Conservation (phyloP, 2,113 vertebrate genomes). For the Morone chrysops region DNA sequence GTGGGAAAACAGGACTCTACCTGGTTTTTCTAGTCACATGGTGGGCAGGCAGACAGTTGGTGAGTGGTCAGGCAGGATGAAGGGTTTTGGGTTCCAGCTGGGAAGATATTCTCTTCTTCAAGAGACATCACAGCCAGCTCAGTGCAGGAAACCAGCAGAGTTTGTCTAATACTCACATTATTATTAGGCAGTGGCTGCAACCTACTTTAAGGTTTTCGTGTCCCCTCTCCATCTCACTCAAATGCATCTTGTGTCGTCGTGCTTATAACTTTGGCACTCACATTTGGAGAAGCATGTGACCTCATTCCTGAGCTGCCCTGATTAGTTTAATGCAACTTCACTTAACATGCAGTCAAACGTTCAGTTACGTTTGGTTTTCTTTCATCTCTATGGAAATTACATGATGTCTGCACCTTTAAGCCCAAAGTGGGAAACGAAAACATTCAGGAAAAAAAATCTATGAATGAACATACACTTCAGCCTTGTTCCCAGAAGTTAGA, state of each 20-base stretch:
- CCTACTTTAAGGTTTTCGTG: not conserved
- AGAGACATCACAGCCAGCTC: constrained; percentile 8
- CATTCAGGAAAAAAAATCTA: not conserved
- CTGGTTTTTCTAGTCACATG: constrained; percentile 29
- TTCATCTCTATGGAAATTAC: not conserved
- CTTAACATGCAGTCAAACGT: constrained; percentile 3
- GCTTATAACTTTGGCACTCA: not conserved
- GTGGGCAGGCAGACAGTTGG: constrained; percentile 17
- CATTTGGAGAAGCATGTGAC: constrained; percentile 33
- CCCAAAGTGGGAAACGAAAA: not conserved
- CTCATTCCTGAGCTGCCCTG: constrained; percentile 33
- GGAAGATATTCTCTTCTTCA: constrained; percentile 33
- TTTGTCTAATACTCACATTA: not conserved
- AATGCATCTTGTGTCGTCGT: constrained; percentile 14
- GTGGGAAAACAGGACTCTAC: not conserved
- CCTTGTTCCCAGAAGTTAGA: not conserved
- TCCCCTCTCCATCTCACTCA: not conserved
- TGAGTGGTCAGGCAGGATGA: constrained; percentile 3
- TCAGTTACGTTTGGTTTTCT: not conserved
- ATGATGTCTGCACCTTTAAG: not conserved
- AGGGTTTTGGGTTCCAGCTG: constrained; percentile 25
- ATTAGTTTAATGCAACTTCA: constrained; percentile 26
- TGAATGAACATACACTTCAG: not conserved
- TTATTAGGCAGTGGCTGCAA: not conserved
- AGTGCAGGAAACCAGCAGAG: constrained; percentile 11